These are phyloP conservation scores for Nematopogon swammerdamellus DNA, from an alignment of 2,888 invertebrate species.

Conservation along the genomic window DNA sequence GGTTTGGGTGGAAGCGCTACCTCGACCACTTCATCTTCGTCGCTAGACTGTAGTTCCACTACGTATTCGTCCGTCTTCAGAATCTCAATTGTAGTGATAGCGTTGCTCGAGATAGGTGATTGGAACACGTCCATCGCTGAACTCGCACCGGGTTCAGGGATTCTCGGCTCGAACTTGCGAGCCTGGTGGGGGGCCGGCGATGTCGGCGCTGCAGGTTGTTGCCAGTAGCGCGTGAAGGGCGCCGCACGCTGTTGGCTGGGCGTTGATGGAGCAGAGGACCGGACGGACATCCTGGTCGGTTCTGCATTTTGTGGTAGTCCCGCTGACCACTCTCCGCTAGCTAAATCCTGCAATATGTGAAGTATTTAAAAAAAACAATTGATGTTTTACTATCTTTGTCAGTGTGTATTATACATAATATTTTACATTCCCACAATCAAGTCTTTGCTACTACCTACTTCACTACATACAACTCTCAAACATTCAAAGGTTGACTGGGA, in stretches of 20 bases:
- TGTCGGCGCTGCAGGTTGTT: not conserved
- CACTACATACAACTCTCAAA: too few species aligned
- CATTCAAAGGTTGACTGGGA: too few species aligned
- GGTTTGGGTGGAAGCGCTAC: conserved; percentile 43
- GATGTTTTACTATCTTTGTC: too few species aligned
- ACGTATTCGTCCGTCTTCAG: conserved; percentile 28
- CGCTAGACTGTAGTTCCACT: conserved; percentile 34
- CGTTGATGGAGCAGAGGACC: not conserved
- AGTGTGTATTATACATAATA: too few species aligned
- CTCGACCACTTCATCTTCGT: conserved; percentile 49
- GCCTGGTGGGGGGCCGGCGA: not conserved
- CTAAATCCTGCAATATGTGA: not conserved
- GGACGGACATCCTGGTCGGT: too few species aligned
- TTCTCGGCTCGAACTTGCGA: too few species aligned
- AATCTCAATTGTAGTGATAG: conserved; percentile 32
- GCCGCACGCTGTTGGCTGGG: not conserved
- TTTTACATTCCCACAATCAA: too few species aligned
- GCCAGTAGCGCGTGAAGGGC: not conserved
- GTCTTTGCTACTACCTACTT: too few species aligned
- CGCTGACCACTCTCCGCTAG: not conserved
- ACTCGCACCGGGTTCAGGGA: not conserved
- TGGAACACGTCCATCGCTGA: conserved; percentile 27
- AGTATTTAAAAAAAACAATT: too few species aligned
- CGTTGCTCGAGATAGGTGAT: conserved; percentile 25
- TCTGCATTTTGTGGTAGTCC: not conserved